phyloP scores from a whole-genome alignment of 2,113 vertebrate genomes.

The Apus apus region DNA sequence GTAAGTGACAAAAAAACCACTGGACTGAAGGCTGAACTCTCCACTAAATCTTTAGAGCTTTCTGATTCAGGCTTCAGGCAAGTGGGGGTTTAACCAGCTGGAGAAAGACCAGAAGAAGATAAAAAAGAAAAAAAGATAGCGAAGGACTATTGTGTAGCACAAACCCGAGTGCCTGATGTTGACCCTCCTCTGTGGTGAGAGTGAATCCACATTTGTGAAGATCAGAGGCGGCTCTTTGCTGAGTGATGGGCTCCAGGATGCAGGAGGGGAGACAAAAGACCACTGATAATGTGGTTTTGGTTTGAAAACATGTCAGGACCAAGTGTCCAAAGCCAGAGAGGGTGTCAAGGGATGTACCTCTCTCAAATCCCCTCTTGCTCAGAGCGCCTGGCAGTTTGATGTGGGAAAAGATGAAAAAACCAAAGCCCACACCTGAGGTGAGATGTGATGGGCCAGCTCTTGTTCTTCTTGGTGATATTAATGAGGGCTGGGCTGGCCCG shows the following conservation, averaged over 20 bases:
- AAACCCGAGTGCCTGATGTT: not conserved
- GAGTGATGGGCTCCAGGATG: not conserved
- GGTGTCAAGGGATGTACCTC: not conserved
- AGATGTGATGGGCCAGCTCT: not conserved
- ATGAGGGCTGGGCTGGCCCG: not conserved
- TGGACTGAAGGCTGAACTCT: not conserved
- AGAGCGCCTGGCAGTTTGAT: not conserved
- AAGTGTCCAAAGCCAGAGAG: not conserved
- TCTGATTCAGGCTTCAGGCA: not conserved
- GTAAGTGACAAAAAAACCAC: conserved; percentile 46
- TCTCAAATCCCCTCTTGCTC: not conserved
- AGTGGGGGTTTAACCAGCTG: not conserved
- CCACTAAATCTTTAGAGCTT: not conserved
- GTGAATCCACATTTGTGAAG: conserved; percentile 1
- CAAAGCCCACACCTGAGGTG: not conserved
- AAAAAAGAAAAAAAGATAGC: not conserved
- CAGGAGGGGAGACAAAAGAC: not conserved
- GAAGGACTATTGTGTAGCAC: not conserved
- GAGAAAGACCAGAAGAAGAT: not conserved
- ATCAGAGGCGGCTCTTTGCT: not conserved
- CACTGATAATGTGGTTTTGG: not conserved
- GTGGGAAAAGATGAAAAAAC: not conserved
- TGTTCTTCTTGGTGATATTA: not conserved
- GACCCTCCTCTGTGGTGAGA: not conserved
- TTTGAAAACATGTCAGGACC: not conserved